These are phyloP conservation scores for Sternarchorhynchus goeldii DNA, from an alignment of 2,797 vertebrate species.

Conservation along the genomic window DNA sequence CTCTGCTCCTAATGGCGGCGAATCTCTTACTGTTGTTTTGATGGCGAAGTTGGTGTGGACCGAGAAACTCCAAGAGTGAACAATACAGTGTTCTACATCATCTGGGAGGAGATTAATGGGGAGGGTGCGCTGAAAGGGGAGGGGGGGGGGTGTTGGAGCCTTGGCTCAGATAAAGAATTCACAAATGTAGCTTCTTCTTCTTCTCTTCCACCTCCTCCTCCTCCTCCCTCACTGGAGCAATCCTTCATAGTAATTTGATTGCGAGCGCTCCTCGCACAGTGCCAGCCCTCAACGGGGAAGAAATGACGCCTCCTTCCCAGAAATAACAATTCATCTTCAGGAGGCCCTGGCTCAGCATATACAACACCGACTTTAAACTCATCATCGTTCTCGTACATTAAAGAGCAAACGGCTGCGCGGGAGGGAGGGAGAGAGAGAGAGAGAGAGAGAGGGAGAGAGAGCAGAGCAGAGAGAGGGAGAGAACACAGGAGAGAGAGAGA, in stretches of 20 bases:
- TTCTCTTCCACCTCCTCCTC: neutral
- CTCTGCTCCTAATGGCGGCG: constrained; percentile 13
- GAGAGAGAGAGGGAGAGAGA: constrained; percentile 35
- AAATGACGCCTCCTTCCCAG: constrained; percentile 43
- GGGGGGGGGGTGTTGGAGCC: constrained; percentile 53
- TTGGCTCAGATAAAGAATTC: constrained; percentile 73
- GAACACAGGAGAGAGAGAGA: constrained; percentile 23
- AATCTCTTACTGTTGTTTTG: constrained; percentile 50
- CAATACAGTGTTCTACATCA: constrained; percentile 64
- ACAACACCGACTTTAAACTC: constrained; percentile 63
- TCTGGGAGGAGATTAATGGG: constrained; percentile 71
- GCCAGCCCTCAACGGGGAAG: constrained; percentile 55
- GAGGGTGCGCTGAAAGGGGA: constrained; percentile 36
- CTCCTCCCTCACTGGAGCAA: constrained; percentile 49
- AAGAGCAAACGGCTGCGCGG: constrained; percentile 54
- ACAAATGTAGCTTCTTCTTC: constrained; percentile 69
- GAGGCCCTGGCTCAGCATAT: constrained; percentile 65
- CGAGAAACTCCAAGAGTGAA: constrained; percentile 60
- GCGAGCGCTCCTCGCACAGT: constrained; percentile 65
- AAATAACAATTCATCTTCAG: constrained; percentile 70
- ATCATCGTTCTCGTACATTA: constrained; percentile 68
- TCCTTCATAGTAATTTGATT: constrained; percentile 74
- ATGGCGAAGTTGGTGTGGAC: constrained; percentile 41
- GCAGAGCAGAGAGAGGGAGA: constrained; percentile 4
- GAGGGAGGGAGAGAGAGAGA: constrained; percentile 26